Percentiles rank a stretch among this genome's conserved stretches.
Evolutionary conservation across 2,113 vertebrate species (phyloP).

Genomic region (Anguilla rostrata): DNA sequence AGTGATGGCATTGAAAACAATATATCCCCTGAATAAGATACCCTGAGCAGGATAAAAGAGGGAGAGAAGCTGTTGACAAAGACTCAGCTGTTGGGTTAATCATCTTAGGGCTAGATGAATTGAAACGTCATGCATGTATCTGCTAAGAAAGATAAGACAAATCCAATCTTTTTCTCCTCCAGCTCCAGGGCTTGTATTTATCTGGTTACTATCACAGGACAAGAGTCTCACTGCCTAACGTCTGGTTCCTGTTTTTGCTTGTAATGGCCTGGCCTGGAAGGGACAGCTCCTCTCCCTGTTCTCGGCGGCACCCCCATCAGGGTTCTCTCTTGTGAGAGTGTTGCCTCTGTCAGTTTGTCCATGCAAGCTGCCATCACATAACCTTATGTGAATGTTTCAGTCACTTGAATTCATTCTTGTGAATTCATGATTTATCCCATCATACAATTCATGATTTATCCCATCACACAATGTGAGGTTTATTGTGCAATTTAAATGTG

Average conservation of each 20-base stretch:
- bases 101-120: slow-evolving; percentile 56
- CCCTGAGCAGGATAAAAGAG: slow-evolving; percentile 27
- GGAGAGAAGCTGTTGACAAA: slow-evolving; percentile 59
- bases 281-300: not conserved
- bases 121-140: slow-evolving; percentile 53
- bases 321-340: not conserved
- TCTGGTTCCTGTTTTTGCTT: not conserved
- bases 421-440: no score
- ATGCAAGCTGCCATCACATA: not conserved
- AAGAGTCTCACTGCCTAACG: not conserved
- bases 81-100: slow-evolving; percentile 43
- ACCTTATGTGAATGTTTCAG: not conserved
- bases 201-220: slow-evolving; percentile 27
- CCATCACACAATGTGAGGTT: no score
- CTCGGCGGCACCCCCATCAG: not conserved
- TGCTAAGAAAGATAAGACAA: slow-evolving; percentile 59
- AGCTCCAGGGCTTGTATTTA: slow-evolving; percentile 32
- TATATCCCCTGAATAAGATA: slow-evolving; percentile 19
- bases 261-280: not conserved
- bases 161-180: slow-evolving; percentile 51
- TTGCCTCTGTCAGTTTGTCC: not conserved
- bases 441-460: no score
- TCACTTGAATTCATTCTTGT: not conserved
- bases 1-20: not conserved
- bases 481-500: no score